phyloP scores from a whole-genome alignment of 2,797 vertebrate genomes.

The Telmatherina bonti region DNA sequence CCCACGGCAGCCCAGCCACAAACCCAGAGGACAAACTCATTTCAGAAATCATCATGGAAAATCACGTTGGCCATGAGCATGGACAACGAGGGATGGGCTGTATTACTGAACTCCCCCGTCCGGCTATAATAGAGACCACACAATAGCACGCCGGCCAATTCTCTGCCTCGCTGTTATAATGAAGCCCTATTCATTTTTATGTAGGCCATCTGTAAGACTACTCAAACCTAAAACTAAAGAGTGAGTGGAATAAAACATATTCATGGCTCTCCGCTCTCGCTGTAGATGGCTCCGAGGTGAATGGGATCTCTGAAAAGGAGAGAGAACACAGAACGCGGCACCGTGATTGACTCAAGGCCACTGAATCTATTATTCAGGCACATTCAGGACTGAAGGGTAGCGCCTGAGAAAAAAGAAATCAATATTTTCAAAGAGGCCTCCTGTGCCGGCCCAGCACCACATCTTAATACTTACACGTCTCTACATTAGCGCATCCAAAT shows the following conservation, averaged over 20 bases:
- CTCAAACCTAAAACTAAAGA: slow-evolving; percentile 80
- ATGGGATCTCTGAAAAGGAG: slow-evolving; percentile 67
- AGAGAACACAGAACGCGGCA: slow-evolving; percentile 54
- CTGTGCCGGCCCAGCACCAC: slow-evolving; percentile 14
- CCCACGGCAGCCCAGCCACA: slow-evolving; percentile 27
- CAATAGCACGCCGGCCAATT: slow-evolving; percentile 68
- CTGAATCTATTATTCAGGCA: slow-evolving; percentile 64
- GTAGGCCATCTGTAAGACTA: slow-evolving; percentile 80
- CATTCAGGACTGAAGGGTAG: slow-evolving; percentile 28
- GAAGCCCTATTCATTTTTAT: slow-evolving; percentile 79
- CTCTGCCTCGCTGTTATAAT: slow-evolving; percentile 73
- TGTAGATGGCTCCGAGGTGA: slow-evolving; percentile 67
- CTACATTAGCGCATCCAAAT: background rate
- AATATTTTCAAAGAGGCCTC: slow-evolving; percentile 40
- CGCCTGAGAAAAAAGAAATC: slow-evolving; percentile 27
- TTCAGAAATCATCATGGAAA: slow-evolving; percentile 64
- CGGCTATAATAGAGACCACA: slow-evolving; percentile 75
- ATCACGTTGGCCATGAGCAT: slow-evolving; percentile 34
- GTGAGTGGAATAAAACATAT: slow-evolving; percentile 71
- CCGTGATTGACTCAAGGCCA: slow-evolving; percentile 61
- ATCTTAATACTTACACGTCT: too few relatives aligned
- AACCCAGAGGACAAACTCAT: slow-evolving; percentile 61
- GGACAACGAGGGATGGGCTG: slow-evolving; percentile 40
- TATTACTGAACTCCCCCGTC: slow-evolving; percentile 65
- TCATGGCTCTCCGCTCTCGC: slow-evolving; percentile 36